A percentile compares a stretch with the other conserved stretches of the same genome.
These are phyloP conservation scores for Athetis lepigone DNA, from an alignment of 2,888 invertebrate species.

Conservation along the genomic window DNA sequence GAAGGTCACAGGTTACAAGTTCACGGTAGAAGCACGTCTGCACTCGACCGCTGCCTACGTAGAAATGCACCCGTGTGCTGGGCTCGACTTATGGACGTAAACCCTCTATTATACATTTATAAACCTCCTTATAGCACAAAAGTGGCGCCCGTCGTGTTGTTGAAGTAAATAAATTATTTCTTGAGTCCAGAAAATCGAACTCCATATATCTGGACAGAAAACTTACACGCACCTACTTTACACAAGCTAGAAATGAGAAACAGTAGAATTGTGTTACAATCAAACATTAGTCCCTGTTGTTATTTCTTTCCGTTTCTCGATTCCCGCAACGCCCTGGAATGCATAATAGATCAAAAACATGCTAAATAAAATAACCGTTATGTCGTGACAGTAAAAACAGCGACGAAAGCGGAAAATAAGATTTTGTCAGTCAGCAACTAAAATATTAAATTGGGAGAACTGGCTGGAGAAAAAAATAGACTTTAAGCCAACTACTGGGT, in stretches of 20 bases:
- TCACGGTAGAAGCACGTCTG: constrained; percentile 3
- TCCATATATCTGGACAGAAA: background rate
- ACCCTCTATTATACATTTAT: constrained; percentile 12
- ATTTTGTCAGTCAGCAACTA: background rate
- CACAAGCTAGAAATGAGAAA: background rate
- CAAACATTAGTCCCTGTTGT: constrained; percentile 4
- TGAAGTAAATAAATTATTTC: background rate
- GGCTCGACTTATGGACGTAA: background rate
- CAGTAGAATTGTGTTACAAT: background rate
- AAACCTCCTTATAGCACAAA: background rate
- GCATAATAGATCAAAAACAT: constrained; percentile 6
- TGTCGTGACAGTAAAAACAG: background rate
- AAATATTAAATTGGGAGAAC: background rate
- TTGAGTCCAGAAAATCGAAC: background rate
- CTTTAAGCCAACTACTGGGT: background rate
- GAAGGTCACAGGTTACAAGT: background rate
- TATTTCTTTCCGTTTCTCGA: background rate
- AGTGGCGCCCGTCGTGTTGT: background rate
- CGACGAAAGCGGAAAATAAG: background rate
- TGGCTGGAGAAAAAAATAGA: background rate
- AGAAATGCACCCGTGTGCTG: constrained; percentile 19
- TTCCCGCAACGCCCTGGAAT: constrained; percentile 15
- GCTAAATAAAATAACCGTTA: constrained; percentile 12
- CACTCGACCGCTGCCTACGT: constrained; percentile 1
- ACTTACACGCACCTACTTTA: background rate